These are phyloP conservation scores for Spisula subtruncata DNA, from an alignment of 2,888 invertebrate species.

Conservation along the genomic window DNA sequence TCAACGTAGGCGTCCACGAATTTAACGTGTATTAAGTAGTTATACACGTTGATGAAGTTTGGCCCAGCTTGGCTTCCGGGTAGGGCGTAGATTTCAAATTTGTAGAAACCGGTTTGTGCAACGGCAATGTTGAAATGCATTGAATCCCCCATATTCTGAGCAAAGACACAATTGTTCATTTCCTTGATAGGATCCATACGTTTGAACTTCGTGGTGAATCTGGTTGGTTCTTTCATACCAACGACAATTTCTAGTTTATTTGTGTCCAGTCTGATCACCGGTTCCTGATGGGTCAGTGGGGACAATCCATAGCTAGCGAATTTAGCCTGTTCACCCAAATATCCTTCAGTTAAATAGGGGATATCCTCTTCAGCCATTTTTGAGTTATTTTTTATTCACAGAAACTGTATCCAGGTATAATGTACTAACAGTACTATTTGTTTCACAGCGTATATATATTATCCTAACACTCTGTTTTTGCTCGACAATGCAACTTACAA, in stretches of 20 bases:
- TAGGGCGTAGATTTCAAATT: slow-evolving; percentile 83
- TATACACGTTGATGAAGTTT: slow-evolving; percentile 81
- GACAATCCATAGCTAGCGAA: slow-evolving; percentile 80
- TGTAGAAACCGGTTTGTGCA: slow-evolving; percentile 80
- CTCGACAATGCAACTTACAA: too few relatives aligned
- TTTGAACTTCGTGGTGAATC: slow-evolving; percentile 80
- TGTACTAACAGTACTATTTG: too few relatives aligned
- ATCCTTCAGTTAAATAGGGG: slow-evolving; percentile 81
- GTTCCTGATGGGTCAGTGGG: slow-evolving; percentile 77
- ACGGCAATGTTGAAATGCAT: slow-evolving; percentile 80
- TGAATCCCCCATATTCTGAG: slow-evolving; percentile 76
- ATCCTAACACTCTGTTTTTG: too few relatives aligned
- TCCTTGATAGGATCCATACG: slow-evolving; percentile 80
- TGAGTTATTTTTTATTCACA: neutral
- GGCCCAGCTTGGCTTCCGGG: slow-evolving; percentile 82
- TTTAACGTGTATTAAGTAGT: slow-evolving; percentile 78
- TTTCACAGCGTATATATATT: too few relatives aligned
- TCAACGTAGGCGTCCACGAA: slow-evolving; percentile 73
- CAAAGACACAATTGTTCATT: slow-evolving; percentile 77
- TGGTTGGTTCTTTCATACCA: slow-evolving; percentile 71
- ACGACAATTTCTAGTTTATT: slow-evolving; percentile 80
- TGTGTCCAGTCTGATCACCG: slow-evolving; percentile 77
- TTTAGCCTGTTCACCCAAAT: slow-evolving; percentile 82
- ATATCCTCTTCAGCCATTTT: slow-evolving; percentile 74
- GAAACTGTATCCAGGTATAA: neutral